A percentile compares a stretch with the other conserved stretches of the same genome.
These are phyloP conservation scores for Scolopax mira DNA, from an alignment of 2,113 vertebrate genomes.

Conservation along the genomic window DNA sequence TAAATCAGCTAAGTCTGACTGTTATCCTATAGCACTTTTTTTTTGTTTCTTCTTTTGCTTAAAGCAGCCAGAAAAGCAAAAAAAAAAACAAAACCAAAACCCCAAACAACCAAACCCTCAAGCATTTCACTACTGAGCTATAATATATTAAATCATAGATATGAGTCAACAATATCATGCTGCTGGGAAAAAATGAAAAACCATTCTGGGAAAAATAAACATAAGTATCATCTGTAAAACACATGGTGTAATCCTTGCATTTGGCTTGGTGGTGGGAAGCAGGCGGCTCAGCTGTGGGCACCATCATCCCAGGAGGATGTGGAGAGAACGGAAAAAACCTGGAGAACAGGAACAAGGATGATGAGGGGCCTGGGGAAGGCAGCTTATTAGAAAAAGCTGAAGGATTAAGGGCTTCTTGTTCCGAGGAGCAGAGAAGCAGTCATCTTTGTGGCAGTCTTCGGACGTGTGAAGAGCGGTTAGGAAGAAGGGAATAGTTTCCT, in stretches of 20 bases:
- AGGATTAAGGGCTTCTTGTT: background rate
- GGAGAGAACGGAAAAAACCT: background rate
- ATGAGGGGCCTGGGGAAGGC: background rate
- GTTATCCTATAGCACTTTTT: background rate
- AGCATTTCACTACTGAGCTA: background rate
- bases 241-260: background rate
- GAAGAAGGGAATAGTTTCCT: background rate
- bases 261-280: background rate
- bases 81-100: background rate
- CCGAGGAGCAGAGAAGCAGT: background rate
- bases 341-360: background rate
- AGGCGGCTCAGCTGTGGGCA: background rate
- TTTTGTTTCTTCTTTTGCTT: background rate
- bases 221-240: slow-evolving; percentile 30
- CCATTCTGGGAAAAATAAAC: slow-evolving; percentile 5
- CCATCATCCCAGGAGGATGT: background rate
- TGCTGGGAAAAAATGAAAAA: slow-evolving; percentile 51
- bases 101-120: background rate
- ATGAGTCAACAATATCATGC: slow-evolving; percentile 4
- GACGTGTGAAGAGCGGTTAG: background rate
- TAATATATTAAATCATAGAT: background rate
- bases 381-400: background rate
- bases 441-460: background rate
- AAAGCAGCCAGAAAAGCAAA: background rate
- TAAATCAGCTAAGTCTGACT: background rate